phyloP scores from a whole-genome alignment of 2,888 invertebrate species.

The Charanyca ferruginea region DNA sequence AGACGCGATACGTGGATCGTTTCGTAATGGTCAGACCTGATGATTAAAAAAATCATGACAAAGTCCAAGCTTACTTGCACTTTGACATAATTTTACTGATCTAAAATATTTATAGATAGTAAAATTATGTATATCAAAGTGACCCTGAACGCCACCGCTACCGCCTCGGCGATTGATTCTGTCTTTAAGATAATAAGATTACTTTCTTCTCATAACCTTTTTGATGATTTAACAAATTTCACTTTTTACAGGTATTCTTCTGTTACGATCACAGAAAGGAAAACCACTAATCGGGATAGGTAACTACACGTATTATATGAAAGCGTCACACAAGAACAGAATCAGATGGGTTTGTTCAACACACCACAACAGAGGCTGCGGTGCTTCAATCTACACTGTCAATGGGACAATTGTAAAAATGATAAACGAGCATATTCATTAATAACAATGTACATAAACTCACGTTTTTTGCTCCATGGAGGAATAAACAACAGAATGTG shows the following conservation, averaged over 20 bases:
- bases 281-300: conserved; percentile 62
- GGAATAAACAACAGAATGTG: neutral
- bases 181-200: no score
- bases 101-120: no score
- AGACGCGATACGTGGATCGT: neutral
- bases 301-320: conserved; percentile 65
- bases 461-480: neutral
- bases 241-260: conserved; percentile 50
- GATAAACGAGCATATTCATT: conserved; percentile 60
- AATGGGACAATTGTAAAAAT: conserved; percentile 54
- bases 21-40: no score
- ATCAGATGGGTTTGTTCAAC: conserved; percentile 72
- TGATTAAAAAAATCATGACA: no score
- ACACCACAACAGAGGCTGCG: conserved; percentile 70
- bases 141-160: no score
- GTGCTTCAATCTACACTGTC: conserved; percentile 69
- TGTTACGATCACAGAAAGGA: conserved; percentile 65
- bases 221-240: neutral
- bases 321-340: conserved; percentile 45
- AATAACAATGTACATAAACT: conserved; percentile 2
- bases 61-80: no score
- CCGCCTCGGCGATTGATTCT: neutral
- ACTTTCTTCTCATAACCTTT: neutral
- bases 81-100: no score
- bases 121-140: no score